A percentile compares a stretch with the other conserved stretches of the same genome.
These are phyloP conservation scores for Nibea coibor DNA, from an alignment of 2,113 vertebrate genomes.

Conservation along the genomic window DNA sequence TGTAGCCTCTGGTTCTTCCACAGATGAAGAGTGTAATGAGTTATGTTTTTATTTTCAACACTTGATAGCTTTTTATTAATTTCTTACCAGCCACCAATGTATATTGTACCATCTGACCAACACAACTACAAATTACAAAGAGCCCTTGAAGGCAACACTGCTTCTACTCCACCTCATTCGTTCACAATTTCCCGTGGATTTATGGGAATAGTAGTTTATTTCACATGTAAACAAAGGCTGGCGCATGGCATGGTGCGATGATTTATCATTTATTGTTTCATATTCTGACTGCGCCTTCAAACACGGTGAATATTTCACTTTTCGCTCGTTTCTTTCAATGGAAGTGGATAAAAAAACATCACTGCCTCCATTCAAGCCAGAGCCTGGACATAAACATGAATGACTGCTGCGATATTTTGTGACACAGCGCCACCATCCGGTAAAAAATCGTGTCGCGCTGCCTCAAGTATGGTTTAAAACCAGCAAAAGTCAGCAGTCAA, in stretches of 20 bases:
- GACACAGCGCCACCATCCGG: constrained; percentile 44
- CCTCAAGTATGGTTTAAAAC: too few species aligned
- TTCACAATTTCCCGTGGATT: constrained; percentile 2
- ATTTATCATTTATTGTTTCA: background rate
- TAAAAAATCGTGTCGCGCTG: background rate
- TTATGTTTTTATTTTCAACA: background rate
- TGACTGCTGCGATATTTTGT: background rate
- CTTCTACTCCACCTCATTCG: background rate
- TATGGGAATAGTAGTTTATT: constrained; percentile 54
- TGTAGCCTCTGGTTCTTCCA: background rate
- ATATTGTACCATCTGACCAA: background rate
- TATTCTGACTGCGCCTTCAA: background rate
- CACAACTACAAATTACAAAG: background rate
- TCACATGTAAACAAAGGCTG: background rate
- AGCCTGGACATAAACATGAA: background rate
- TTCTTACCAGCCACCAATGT: background rate
- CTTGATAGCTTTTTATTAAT: background rate
- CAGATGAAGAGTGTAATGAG: background rate
- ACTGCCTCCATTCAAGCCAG: background rate
- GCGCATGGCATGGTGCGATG: background rate
- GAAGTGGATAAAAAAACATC: background rate
- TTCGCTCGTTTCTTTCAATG: background rate
- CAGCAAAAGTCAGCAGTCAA: background rate
- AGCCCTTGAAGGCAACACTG: constrained; percentile 33
- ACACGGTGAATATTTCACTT: background rate